Conservation (phyloP, 2,888 invertebrate species). For the Baronia brevicornis region DNA sequence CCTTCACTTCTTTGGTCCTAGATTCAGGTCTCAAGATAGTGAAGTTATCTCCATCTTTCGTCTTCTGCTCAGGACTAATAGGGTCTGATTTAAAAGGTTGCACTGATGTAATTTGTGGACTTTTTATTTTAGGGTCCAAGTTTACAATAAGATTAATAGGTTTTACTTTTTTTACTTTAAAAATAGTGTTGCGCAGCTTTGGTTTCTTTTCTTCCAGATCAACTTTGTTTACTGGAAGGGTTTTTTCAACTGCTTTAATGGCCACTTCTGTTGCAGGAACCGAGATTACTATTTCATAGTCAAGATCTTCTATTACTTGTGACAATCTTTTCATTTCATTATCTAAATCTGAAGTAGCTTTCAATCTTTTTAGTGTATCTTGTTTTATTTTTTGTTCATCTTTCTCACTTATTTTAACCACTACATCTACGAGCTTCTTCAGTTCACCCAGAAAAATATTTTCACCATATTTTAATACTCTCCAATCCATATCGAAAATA, state of each 20-base stretch:
- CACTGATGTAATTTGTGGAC: slow-evolving; percentile 22
- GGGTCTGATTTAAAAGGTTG: slow-evolving; percentile 13
- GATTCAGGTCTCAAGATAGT: slow-evolving; percentile 36
- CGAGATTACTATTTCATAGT: slow-evolving; percentile 36
- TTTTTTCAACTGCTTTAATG: slow-evolving; percentile 26
- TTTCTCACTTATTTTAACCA: slow-evolving; percentile 41
- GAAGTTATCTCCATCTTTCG: slow-evolving; percentile 41
- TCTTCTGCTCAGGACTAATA: slow-evolving; percentile 22
- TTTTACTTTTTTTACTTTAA: slow-evolving; percentile 55
- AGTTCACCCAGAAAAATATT: slow-evolving; percentile 64
- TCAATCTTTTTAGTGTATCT: slow-evolving; percentile 37
- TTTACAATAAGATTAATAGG: slow-evolving; percentile 39
- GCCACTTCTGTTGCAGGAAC: slow-evolving; percentile 24
- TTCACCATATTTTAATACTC: slow-evolving; percentile 66
- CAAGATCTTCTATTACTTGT: slow-evolving; percentile 58
- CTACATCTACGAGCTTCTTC: slow-evolving; percentile 54
- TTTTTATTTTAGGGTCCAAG: slow-evolving; percentile 33
- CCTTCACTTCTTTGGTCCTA: slow-evolving; percentile 33
- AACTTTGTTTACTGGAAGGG: slow-evolving; percentile 25
- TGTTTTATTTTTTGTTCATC: slow-evolving; percentile 42
- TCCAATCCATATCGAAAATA: slow-evolving; percentile 64
- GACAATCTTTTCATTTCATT: slow-evolving; percentile 64
- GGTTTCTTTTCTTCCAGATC: slow-evolving; percentile 31
- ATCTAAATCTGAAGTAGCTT: slow-evolving; percentile 54
- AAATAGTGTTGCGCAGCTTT: slow-evolving; percentile 49